Evolutionary conservation across 2,113 vertebrate species (phyloP).

Genomic region (Pomatorhinus ruficollis): DNA sequence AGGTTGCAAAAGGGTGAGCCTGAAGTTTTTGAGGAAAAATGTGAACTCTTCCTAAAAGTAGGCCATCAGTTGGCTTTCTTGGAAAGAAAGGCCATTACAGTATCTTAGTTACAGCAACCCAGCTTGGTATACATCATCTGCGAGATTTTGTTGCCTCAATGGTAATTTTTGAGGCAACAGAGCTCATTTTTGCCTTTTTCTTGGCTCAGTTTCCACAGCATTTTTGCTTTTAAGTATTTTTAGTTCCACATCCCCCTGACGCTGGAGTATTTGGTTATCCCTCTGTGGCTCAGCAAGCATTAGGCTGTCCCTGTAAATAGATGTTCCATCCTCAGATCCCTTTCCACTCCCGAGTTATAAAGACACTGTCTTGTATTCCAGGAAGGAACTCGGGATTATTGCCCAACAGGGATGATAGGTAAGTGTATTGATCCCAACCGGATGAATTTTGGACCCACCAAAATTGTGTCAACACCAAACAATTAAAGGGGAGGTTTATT

Average conservation of each 20-base stretch:
- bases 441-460: conserved; percentile 32
- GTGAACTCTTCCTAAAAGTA: neutral
- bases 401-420: conserved; percentile 72
- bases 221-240: conserved; percentile 12
- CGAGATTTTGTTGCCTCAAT: neutral
- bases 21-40: neutral
- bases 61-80: neutral
- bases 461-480: conserved; percentile 41
- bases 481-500: conserved; percentile 36
- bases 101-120: neutral
- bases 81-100: neutral
- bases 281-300: neutral
- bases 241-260: neutral
- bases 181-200: neutral
- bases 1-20: neutral
- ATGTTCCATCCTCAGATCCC: conserved; percentile 45
- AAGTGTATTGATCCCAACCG: conserved; percentile 65
- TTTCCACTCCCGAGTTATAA: conserved; percentile 64
- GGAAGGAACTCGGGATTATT: conserved; percentile 77
- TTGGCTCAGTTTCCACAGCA: neutral
- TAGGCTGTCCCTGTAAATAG: conserved; percentile 31
- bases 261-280: neutral
- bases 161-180: neutral
- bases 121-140: neutral
- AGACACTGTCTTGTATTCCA: conserved; percentile 77